A percentile compares a stretch with the other conserved stretches of the same genome.
Evolutionary conservation across 2,888 invertebrate genomes (phyloP).

Genomic region (Sthenelais limicola): DNA sequence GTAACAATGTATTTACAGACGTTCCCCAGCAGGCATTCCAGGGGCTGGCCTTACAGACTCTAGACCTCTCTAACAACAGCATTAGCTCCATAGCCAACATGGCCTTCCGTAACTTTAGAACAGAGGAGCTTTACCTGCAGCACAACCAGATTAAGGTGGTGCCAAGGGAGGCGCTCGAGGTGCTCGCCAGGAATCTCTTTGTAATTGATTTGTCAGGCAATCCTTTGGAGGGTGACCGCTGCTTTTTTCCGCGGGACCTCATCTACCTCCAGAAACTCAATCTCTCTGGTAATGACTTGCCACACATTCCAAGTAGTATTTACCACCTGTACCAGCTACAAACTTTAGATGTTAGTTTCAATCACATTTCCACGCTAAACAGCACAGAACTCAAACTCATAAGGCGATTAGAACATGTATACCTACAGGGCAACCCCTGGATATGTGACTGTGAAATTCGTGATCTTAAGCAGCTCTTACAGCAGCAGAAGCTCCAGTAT

Average conservation of each 20-base stretch:
- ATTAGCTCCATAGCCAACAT: slow-evolving; percentile 1
- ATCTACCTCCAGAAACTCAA: slow-evolving; percentile 13
- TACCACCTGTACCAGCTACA: slow-evolving; percentile 14
- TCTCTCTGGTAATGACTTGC: slow-evolving; percentile 1
- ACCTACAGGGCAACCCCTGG: slow-evolving; percentile 29
- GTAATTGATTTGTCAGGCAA: slow-evolving; percentile 20
- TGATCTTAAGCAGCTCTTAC: not conserved
- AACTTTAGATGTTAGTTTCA: slow-evolving; percentile 16
- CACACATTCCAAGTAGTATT: not conserved
- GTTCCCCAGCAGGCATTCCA: not conserved
- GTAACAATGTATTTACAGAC: slow-evolving; percentile 6
- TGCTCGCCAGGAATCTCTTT: slow-evolving; percentile 1
- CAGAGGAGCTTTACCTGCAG: slow-evolving; percentile 11
- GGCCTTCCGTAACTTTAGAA: slow-evolving; percentile 22
- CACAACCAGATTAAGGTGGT: not conserved
- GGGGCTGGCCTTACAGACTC: slow-evolving; percentile 7
- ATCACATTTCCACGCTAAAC: slow-evolving; percentile 7
- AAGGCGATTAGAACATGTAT: not conserved
- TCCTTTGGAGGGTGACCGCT: not conserved
- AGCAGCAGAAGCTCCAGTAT: not conserved
- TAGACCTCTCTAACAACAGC: slow-evolving; percentile 15
- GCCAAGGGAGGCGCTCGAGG: not conserved
- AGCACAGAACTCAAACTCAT: not conserved
- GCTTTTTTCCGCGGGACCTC: not conserved
- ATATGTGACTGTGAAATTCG: slow-evolving; percentile 21